Base-by-base conservation (phyloP, 1,140 invertebrate species). In the Drosophila neocordata region DNA sequence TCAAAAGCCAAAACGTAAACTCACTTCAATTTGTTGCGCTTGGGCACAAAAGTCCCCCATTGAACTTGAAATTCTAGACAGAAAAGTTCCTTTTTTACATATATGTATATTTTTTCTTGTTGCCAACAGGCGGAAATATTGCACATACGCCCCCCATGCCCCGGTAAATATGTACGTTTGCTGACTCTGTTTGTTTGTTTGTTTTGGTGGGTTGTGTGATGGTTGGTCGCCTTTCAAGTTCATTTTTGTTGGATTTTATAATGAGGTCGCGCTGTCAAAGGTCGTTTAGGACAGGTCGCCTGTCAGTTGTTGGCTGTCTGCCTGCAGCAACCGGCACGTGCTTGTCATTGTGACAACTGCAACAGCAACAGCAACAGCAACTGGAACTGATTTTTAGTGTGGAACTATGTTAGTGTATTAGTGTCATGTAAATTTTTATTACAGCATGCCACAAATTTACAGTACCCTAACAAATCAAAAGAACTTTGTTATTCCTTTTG, bases 71-170 rank as follows among this genome's bases (percentile, higher is more conserved):
- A 61, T 56, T 4, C 35, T 37, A 64, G 68, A 65, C 55, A 62
- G 34, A 62, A 74, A 44, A 12, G 7, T 27, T 37, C 56, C 34
- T 53, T 6, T 22, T 8, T n/a, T 52, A 41, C 60, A 1, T 53
- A 4, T 48, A 9, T 18, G 4, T 13, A 38, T 13, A 13, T 38
- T 4, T 73, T 35, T 51, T 58, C 61, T 44, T 41, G 51, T 24
- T 31, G 72, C 44, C 61, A 84, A 70, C 56, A 13, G 65, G 68
- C 58, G 63, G 35, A 62, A 69, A 79, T 73, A 52, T 71, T 77
- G 77, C 83, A 88, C 83, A 87, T 79, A 82, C 79, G 72, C 48
- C 72, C 37, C 57, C 61, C 73, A 18, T 72, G 51, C 53, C 55
- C 53, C 38, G 34, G 34, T 56, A 52, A 44, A 11, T 55, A 55